A percentile compares a stretch with the other conserved stretches of the same genome.
phyloP scores from a whole-genome alignment of 2,113 vertebrate genomes.

The Otocyon megalotis region DNA sequence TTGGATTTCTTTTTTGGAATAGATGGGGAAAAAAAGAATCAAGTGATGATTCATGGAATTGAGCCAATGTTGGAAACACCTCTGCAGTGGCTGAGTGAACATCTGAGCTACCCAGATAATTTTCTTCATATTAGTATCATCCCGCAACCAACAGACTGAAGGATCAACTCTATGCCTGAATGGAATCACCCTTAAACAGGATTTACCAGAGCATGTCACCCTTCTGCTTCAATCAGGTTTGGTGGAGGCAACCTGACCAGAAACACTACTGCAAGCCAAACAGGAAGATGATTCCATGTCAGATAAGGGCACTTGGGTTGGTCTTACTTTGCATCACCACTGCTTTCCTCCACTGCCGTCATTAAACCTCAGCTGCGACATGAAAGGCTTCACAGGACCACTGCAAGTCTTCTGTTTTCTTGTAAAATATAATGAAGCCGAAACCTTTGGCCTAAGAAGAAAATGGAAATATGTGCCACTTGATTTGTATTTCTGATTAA shows the following conservation, averaged over 20 bases:
- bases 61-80: slow-evolving; percentile 98
- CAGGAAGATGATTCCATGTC: slow-evolving; percentile 84
- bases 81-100: slow-evolving; percentile 98
- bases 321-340: slow-evolving; percentile 83
- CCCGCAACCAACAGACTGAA: slow-evolving; percentile 94
- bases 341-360: slow-evolving; percentile 84
- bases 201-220: slow-evolving; percentile 83
- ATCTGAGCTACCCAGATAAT: slow-evolving; percentile 99
- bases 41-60: slow-evolving; percentile 98
- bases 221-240: slow-evolving; percentile 79
- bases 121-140: slow-evolving; percentile 98
- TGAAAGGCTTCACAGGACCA: slow-evolving; percentile 86
- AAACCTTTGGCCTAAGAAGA: slow-evolving; percentile 84
- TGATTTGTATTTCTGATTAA: slow-evolving; percentile 88
- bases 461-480: slow-evolving; percentile 87
- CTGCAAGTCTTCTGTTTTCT: slow-evolving; percentile 85
- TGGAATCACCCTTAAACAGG: slow-evolving; percentile 77
- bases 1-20: slow-evolving; percentile 87
- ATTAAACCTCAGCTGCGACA: slow-evolving; percentile 85
- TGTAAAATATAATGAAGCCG: slow-evolving; percentile 85
- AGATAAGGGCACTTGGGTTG: slow-evolving; percentile 86
- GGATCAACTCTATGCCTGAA: slow-evolving; percentile 38
- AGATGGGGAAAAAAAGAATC: slow-evolving; percentile 95
- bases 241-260: slow-evolving; percentile 84
- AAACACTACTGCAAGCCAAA: slow-evolving; percentile 86